Evolutionary conservation across 2,113 vertebrate genomes (phyloP), one percentile per base, ranked within the genome.

Genomic region (Opisthocomus hoazin): DNA sequence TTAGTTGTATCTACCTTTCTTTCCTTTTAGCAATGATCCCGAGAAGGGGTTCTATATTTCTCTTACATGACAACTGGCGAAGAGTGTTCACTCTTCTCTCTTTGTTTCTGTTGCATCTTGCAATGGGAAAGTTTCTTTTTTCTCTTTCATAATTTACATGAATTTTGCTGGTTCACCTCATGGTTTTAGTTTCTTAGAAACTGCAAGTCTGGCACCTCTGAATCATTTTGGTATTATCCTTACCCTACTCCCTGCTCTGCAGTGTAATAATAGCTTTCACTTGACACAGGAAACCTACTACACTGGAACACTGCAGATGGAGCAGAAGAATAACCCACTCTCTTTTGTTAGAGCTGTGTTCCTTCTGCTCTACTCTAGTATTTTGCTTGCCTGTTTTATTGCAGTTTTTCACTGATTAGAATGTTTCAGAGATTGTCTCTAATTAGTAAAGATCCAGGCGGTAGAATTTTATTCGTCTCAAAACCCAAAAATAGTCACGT

Each of bases 161-260:
- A 81, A 69, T 86, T 88, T 93, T 94, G 80, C 57, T 94, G 80
- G 50, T 95, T 96, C 86, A 94, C 77, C 69, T 96, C 56, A 81
- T 68, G 83, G 85, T 60, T 96, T 95, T 90, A 87, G 76, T 92
- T 96, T 93, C 86, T 93, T 79, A 82, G 89, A 90, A 95, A 82
- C 87, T 95, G 94, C 80, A 92, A 91, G 94, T 95, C 96, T 97
- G 87, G 90, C 95, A 94, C 90, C 92, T 96, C 86, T 93, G 92
- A 95, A 93, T 96, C 92, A 79, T 92, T 93, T 94, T 92, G 92
- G 86, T 96, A 50, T 96, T 95, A 95, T 96, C 96, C 91, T 96
- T 94, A 75, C 95, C 93, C 48, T 95, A 27, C 78, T 95, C 86
- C 57, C 53, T 82, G 85, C 66, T 95, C 90, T 92, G 86, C 92